Evolutionary conservation across 2,888 invertebrate genomes (phyloP).

Genomic region (Calliopum simillimum): DNA sequence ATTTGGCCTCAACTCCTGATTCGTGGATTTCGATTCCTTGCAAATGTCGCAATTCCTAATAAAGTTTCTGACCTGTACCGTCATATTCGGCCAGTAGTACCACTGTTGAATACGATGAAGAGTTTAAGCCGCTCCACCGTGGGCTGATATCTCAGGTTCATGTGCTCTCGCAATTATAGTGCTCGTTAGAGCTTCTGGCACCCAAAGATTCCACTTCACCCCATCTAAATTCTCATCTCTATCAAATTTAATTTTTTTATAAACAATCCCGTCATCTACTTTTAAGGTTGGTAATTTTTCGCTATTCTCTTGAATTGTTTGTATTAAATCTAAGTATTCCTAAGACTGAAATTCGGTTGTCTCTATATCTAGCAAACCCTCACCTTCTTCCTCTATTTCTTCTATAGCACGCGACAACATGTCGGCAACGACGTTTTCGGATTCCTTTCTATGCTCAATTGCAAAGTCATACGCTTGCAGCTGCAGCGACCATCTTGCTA

Average conservation of each 20-base stretch:
- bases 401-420: conserved; percentile 35
- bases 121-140: not conserved
- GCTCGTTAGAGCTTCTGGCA: not conserved
- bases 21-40: too few species aligned
- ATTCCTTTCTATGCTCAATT: conserved; percentile 50
- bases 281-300: conserved; percentile 32
- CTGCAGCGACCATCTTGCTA: conserved; percentile 48
- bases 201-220: not conserved
- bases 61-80: too few species aligned
- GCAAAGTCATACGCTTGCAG: conserved; percentile 44
- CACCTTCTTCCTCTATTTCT: not conserved
- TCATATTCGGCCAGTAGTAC: too few species aligned
- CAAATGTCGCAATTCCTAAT: too few species aligned
- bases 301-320: conserved; percentile 16
- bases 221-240: not conserved
- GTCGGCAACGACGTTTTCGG: conserved; percentile 44
- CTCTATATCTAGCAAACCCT: conserved; percentile 20
- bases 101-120: too few species aligned
- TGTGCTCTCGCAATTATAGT: not conserved
- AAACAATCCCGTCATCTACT: conserved; percentile 9
- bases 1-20: too few species aligned
- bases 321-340: conserved; percentile 27
- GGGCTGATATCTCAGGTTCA: not conserved
- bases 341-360: conserved; percentile 18
- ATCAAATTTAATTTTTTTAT: not conserved